phyloP scores from a whole-genome alignment of 2,797 vertebrate species.

The Cyclopterus lumpus region DNA sequence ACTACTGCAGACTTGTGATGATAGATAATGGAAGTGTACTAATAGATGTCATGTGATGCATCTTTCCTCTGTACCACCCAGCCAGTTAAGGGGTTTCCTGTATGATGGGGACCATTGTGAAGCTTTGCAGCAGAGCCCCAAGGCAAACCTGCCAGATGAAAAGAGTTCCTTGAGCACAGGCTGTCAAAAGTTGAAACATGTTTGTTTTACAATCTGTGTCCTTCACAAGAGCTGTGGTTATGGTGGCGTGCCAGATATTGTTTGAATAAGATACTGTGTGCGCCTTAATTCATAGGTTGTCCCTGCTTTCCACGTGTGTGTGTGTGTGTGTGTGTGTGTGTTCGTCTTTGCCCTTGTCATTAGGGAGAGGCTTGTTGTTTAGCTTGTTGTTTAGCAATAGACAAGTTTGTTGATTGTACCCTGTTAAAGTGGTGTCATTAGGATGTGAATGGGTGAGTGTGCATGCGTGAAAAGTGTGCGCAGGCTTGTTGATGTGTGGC shows the following conservation, averaged over 20 bases:
- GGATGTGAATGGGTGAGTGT: conserved; percentile 11
- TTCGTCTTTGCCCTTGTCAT: conserved; percentile 25
- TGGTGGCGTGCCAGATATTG: not conserved
- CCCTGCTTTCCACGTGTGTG: not conserved
- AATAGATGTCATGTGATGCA: conserved; percentile 55
- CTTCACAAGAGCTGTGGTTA: conserved; percentile 17
- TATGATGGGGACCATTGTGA: conserved; percentile 10
- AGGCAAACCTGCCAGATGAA: conserved; percentile 5
- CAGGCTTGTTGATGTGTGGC: conserved; percentile 35
- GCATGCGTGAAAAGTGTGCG: not conserved
- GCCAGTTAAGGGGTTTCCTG: conserved; percentile 46
- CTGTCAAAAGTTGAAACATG: not conserved
- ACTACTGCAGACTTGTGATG: conserved; percentile 11
- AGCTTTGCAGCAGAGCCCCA: conserved; percentile 26
- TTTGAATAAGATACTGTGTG: conserved; percentile 1
- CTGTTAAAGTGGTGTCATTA: conserved; percentile 32
- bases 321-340: not conserved
- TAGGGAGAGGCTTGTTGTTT: conserved; percentile 5
- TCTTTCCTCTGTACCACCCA: conserved; percentile 39
- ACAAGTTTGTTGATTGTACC: conserved; percentile 15
- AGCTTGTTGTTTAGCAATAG: conserved; percentile 2
- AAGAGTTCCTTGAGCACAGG: not conserved
- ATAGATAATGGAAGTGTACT: conserved; percentile 36
- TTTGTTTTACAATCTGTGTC: conserved; percentile 1
- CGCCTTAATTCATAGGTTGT: not conserved